Conservation (phyloP, 2,888 invertebrate genomes). For the Drosophila buzzatii region DNA sequence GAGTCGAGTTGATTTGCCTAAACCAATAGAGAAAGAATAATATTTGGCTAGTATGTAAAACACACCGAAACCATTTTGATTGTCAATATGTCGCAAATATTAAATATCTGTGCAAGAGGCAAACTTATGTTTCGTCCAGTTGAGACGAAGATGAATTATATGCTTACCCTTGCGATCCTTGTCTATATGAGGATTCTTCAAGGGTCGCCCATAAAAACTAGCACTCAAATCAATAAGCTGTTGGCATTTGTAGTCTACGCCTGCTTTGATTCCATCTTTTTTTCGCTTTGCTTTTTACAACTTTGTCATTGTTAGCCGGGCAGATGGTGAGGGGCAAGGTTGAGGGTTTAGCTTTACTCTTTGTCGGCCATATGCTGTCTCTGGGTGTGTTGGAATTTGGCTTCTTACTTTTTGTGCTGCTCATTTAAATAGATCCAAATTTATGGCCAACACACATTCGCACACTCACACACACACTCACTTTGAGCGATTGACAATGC, state of each 20-base stretch:
- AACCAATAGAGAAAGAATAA: conserved; percentile 1
- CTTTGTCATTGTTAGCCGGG: conserved; percentile 25
- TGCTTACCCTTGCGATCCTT: conserved; percentile 28
- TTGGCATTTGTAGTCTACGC: conserved; percentile 24
- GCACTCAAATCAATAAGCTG: conserved; percentile 58
- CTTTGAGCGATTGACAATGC: conserved; percentile 62
- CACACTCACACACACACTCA: conserved; percentile 23
- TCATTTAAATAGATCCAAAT: conserved; percentile 75
- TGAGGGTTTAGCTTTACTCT: conserved; percentile 30
- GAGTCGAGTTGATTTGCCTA: not conserved
- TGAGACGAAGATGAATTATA: conserved; percentile 33
- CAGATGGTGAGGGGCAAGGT: not conserved
- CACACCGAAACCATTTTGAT: not conserved
- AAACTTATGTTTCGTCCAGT: conserved; percentile 10
- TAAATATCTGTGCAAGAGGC: conserved; percentile 3
- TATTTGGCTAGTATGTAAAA: not conserved
- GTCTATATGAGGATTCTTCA: conserved; percentile 8
- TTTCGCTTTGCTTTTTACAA: conserved; percentile 29
- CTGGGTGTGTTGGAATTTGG: conserved; percentile 5
- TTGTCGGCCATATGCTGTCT: conserved; percentile 61
- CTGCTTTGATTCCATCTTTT: conserved; percentile 10
- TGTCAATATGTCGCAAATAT: conserved; percentile 12
- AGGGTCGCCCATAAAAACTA: conserved; percentile 37
- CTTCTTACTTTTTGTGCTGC: conserved; percentile 39
- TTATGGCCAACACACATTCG: conserved; percentile 46